These are phyloP conservation scores for Drosophila barbarae DNA, from an alignment of 2,888 invertebrate species.

Conservation along the genomic window DNA sequence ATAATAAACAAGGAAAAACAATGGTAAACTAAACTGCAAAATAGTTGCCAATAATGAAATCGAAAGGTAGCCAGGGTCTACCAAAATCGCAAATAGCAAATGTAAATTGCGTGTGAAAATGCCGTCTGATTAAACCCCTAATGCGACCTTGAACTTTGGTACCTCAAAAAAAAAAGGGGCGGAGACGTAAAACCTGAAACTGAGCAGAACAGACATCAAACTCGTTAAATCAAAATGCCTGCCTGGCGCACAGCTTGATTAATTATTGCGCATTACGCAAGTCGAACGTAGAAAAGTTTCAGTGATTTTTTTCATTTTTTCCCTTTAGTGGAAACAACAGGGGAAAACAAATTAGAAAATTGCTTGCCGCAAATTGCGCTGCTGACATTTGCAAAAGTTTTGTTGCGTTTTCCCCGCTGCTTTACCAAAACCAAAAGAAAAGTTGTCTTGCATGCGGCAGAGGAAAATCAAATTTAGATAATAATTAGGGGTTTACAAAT, in stretches of 20 bases:
- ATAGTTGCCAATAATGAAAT: slow-evolving; percentile 54
- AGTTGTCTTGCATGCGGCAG: slow-evolving; percentile 34
- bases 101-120: slow-evolving; percentile 72
- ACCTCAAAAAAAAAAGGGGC: background rate
- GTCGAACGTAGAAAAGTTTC: slow-evolving; percentile 28
- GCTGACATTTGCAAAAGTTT: slow-evolving; percentile 65
- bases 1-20: slow-evolving; percentile 8
- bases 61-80: slow-evolving; percentile 51
- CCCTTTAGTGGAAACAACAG: background rate
- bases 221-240: slow-evolving; percentile 48
- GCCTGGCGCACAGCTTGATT: slow-evolving; percentile 37
- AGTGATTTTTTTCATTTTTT: slow-evolving; percentile 1
- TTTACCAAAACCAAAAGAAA: slow-evolving; percentile 8
- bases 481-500: slow-evolving; percentile 37
- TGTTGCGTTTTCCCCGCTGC: slow-evolving; percentile 16
- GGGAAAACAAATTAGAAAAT: slow-evolving; percentile 59
- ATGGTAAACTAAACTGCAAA: slow-evolving; percentile 13
- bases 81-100: slow-evolving; percentile 27
- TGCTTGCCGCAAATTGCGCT: slow-evolving; percentile 55
- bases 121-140: slow-evolving; percentile 56
- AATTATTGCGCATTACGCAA: slow-evolving; percentile 66
- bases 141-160: slow-evolving; percentile 73
- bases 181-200: slow-evolving; percentile 3
- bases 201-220: slow-evolving; percentile 28
- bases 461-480: slow-evolving; percentile 19